Base-by-base conservation (phyloP, 2,113 vertebrate genomes). In the Peromyscus californicus region DNA sequence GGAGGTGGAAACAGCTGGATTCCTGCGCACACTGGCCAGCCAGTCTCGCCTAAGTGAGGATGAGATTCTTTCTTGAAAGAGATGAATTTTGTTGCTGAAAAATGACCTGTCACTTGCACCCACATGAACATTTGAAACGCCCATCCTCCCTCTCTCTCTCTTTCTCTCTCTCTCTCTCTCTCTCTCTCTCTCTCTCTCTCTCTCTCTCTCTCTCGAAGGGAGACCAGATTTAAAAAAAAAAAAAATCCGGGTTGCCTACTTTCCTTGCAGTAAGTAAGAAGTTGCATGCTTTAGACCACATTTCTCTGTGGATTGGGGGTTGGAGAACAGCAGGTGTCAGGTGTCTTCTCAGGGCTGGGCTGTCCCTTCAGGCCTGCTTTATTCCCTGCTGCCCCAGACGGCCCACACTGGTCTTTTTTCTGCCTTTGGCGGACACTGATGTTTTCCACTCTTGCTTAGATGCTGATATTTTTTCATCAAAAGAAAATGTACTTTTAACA, bases 381-480 rank as follows among this genome's bases (percentile, higher is more conserved):
- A 36, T 89, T 65, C 31, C 29, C 29, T 3, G 11, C 6, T 42
- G n/a, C 17, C 22, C 6, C 1, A 0, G 5, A 7, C 29, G 42
- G 6, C 45, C 70, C 33, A 78, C 61, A 10, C 31, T 4, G 2
- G 22, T 51, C 33, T 33, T 61, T 84, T 26, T 17, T 48, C 21
- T 74, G 51, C 51, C 79, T 86, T 83, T 48, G 6, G 13, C 45
- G 59, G n/a, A 59, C 26, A 9, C 31, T 57, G 42, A 36, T 19
- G 12, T 91, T 84, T 85, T 24, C 61, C 36, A 42, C 2, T 6
- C 2, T 5, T 76, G 39, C 31, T 82, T 90, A 48, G 36, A 13
- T 85, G 93, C 67, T 72, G 31, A 29, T 54, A 54, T 79, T 79
- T 72, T 69, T 72, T n/a, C 51, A 76, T 70, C 15, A 75, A 59